These are phyloP conservation scores for Stictocephala bisonia DNA, from an alignment of 2,888 invertebrate species.

Conservation along the genomic window DNA sequence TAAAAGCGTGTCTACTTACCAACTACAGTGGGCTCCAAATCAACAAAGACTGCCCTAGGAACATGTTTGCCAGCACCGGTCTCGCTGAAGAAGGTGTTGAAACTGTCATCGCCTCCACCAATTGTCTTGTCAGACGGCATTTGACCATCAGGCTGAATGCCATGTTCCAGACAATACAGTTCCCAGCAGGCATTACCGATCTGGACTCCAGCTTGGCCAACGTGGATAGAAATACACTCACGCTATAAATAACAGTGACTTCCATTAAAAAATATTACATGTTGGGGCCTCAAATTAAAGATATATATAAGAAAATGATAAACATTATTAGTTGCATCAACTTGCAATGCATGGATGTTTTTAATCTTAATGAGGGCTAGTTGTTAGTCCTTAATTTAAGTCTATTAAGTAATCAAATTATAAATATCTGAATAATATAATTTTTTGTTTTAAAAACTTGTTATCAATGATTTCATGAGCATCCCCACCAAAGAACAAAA, in stretches of 20 bases:
- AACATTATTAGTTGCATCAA: no score
- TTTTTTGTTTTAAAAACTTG: no score
- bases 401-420: no score
- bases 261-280: neutral
- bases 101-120: slow-evolving; percentile 92
- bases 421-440: no score
- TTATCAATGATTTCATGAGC: no score
- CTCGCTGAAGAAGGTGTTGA: slow-evolving; percentile 95
- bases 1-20: slow-evolving; percentile 64
- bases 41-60: slow-evolving; percentile 93
- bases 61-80: slow-evolving; percentile 97
- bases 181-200: slow-evolving; percentile 94
- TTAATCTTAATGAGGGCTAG: no score
- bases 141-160: slow-evolving; percentile 93
- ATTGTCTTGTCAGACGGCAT: slow-evolving; percentile 95
- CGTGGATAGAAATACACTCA: slow-evolving; percentile 83
- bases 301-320: no score
- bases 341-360: no score
- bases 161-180: slow-evolving; percentile 87
- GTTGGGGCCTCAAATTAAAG: no score
- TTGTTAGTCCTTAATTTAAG: no score
- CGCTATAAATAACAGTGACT: slow-evolving; percentile 67
- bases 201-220: slow-evolving; percentile 88
- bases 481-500: no score
- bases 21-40: slow-evolving; percentile 96